These are phyloP conservation scores for Drosophila ananassae DNA, from an alignment of 1,140 invertebrate genomes.

Conservation along the genomic window DNA sequence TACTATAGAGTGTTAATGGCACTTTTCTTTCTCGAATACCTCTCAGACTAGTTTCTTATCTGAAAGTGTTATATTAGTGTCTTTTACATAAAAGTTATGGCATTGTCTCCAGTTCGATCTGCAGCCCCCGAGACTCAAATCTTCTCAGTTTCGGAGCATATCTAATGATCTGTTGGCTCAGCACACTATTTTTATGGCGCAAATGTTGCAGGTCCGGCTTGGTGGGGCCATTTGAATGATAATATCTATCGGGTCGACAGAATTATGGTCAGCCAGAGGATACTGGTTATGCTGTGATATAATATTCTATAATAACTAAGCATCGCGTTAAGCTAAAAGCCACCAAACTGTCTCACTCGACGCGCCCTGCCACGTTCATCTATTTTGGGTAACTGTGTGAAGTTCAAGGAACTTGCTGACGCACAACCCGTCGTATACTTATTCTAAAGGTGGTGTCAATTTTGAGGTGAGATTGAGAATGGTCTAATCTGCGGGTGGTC, in stretches of 20 bases:
- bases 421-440: conserved; percentile 24
- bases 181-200: conserved; percentile 57
- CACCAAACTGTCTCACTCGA: conserved; percentile 38
- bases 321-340: conserved; percentile 31
- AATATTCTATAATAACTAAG: conserved; percentile 50
- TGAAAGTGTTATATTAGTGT: conserved; percentile 53
- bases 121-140: background rate
- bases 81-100: conserved; percentile 66
- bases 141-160: conserved; percentile 10
- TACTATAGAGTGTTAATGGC: conserved; percentile 61
- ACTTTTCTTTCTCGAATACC: conserved; percentile 57
- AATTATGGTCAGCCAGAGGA: conserved; percentile 35
- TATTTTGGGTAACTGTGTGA: conserved; percentile 49
- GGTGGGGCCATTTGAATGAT: conserved; percentile 63
- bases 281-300: conserved; percentile 48
- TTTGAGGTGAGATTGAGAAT: conserved; percentile 27
- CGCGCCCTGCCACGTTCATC: conserved; percentile 33
- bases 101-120: conserved; percentile 27
- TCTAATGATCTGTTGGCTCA: conserved; percentile 46
- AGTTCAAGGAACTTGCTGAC: conserved; percentile 73
- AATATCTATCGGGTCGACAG: conserved; percentile 49
- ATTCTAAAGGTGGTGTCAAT: conserved; percentile 24
- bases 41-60: conserved; percentile 34
- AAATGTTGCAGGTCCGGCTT: conserved; percentile 53
- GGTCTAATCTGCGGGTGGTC: conserved; percentile 18